Evolutionary conservation across 2,113 vertebrate species (phyloP), one percentile per base, ranked within the genome.

Genomic region (Cyanistes caeruleus): DNA sequence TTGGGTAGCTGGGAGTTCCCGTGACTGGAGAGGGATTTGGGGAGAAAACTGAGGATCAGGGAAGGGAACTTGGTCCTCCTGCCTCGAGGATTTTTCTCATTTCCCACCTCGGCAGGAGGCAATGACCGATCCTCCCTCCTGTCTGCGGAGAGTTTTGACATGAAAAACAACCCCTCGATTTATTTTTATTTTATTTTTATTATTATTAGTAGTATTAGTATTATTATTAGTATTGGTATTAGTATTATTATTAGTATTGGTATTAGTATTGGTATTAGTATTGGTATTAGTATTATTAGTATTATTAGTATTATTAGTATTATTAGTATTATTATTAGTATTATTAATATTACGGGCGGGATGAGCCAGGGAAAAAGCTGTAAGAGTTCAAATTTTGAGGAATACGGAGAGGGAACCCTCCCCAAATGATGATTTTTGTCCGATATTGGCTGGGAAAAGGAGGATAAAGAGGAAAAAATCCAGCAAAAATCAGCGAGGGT

Each of bases 1-100:
- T 69, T 59, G 1, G 5, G 1, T 5, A 25, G 25, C 13, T 3
- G 8, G 18, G 27, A 62, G 2, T 46, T 48, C 19, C 9, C 2
- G 17, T 30, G 63, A 33, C 27, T 83, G n/a, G 55, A 11, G 55
- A 2, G 16, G 33, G 28, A 28, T 76, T 12, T 60, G 55, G 70
- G 48, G 49, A 0, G 4, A 51, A 88, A 73, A 63, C 7, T 12
- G 12, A n/a, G 43, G 20, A 4, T 35, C 6, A 4, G 55, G 25
- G 28, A 11, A 41, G 49, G 27, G 27, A 85, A 64, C 39, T 39
- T 39, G 13, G 2, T 90, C 37, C 25, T 76, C 84, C 7, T 11
- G 55, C 65, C 39, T 63, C 25, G 2, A 16, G 31, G 11, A 2
- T 39, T 55, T 62, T 65, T 13, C 13, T 28, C 13, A 15, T 76